Percentiles rank a stretch among this genome's conserved stretches.
Conservation (phyloP, 2,888 invertebrate genomes). For the Pheosia gnoma region DNA sequence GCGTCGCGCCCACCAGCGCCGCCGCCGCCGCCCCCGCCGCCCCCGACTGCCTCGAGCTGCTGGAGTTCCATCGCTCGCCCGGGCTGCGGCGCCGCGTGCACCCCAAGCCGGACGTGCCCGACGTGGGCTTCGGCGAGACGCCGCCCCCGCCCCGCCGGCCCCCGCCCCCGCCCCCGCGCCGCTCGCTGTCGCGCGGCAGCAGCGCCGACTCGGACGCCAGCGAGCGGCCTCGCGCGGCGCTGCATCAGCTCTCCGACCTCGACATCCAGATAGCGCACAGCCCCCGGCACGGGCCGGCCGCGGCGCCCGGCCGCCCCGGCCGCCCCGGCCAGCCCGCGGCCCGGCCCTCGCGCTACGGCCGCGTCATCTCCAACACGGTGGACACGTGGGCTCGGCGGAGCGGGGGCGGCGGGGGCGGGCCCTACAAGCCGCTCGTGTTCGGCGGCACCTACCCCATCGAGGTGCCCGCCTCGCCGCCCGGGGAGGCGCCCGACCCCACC, state of each 20-base stretch:
- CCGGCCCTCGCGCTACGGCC: constrained; percentile 59
- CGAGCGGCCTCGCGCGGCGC: constrained; percentile 16
- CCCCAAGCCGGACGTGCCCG: constrained; percentile 23
- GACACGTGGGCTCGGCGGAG: constrained; percentile 85
- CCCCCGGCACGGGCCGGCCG: constrained; percentile 11
- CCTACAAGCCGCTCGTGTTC: constrained; percentile 88
- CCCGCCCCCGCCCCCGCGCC: constrained; percentile 20
- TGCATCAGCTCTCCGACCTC: constrained; percentile 47
- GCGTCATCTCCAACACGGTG: constrained; percentile 85
- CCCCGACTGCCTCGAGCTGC: constrained; percentile 12
- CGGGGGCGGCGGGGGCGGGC: constrained; percentile 47
- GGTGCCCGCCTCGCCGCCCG: constrained; percentile 79
- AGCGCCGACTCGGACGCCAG: constrained; percentile 17
- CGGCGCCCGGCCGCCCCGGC: constrained; percentile 39
- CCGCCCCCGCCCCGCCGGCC: constrained; percentile 22
- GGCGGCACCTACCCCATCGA: constrained; percentile 95
- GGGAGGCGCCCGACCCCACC: constrained; percentile 15
- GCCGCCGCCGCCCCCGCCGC: constrained; percentile 39
- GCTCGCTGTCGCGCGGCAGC: constrained; percentile 18
- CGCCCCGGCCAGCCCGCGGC: constrained; percentile 32
- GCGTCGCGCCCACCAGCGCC: constrained; percentile 35
- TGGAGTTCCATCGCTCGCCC: constrained; percentile 28
- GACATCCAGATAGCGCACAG: constrained; percentile 55
- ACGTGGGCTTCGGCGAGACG: constrained; percentile 31
- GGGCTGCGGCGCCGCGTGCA: constrained; percentile 42